Evolutionary conservation across 2,888 invertebrate genomes (phyloP).

Genomic region (Laothoe populi): DNA sequence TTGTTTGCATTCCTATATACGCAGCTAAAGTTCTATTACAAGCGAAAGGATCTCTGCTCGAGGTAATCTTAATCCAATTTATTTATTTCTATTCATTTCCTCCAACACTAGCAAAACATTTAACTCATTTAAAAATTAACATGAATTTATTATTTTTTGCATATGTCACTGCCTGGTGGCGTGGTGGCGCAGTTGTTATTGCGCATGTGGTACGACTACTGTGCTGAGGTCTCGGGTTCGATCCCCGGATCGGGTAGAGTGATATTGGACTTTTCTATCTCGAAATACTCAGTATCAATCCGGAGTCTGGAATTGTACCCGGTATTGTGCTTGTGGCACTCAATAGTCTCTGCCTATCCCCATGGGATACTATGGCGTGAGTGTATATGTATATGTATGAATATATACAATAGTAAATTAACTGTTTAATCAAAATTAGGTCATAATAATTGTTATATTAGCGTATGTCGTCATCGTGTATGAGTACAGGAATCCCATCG

Average conservation of each 20-base stretch:
- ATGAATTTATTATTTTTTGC: not conserved
- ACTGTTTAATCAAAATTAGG: slow-evolving; percentile 31
- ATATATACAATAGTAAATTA: slow-evolving; percentile 29
- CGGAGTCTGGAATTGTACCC: too few species aligned
- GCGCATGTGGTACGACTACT: too few species aligned
- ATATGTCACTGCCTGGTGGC: too few species aligned
- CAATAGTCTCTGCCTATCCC: too few species aligned
- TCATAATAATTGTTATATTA: slow-evolving; percentile 7
- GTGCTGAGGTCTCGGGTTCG: too few species aligned
- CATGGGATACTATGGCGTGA: not conserved
- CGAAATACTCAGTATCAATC: too few species aligned
- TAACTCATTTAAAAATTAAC: not conserved
- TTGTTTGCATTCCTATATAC: slow-evolving; percentile 89
- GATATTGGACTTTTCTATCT: too few species aligned
- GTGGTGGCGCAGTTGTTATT: too few species aligned
- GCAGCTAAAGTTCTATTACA: slow-evolving; percentile 84
- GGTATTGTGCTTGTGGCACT: too few species aligned
- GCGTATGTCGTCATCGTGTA: not conserved
- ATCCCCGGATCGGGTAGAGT: too few species aligned
- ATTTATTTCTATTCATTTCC: not conserved
- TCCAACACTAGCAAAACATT: too few species aligned
- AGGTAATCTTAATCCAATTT: slow-evolving; percentile 56
- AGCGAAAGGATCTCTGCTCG: slow-evolving; percentile 62
- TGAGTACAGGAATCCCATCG: not conserved
- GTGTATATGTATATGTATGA: not conserved